A percentile compares a stretch with the other conserved stretches of the same genome.
Conservation (phyloP, 2,113 vertebrate species). For the Cranoglanis bouderius region DNA sequence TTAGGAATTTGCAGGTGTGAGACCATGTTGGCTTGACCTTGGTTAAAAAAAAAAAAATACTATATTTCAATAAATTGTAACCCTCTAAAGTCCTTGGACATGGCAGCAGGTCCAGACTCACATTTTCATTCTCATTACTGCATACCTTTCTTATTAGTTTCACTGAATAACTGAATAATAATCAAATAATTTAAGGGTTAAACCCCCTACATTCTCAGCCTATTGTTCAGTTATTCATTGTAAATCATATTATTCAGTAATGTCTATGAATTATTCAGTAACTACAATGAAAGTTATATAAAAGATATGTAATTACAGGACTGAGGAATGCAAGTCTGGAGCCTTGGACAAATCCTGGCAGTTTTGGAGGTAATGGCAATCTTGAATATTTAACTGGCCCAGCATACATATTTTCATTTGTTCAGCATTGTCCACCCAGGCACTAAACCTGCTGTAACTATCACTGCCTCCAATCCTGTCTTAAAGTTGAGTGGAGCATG, state of each 20-base stretch:
- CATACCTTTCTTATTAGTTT: conserved; percentile 16
- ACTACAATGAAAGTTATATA: conserved; percentile 15
- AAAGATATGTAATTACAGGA: conserved; percentile 17
- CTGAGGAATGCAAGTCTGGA: neutral
- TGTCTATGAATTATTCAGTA: conserved; percentile 12
- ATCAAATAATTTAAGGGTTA: neutral
- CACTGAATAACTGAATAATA: neutral
- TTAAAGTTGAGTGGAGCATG: conserved; percentile 6
- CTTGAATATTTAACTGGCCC: conserved; percentile 4
- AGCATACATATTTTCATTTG: conserved; percentile 11
- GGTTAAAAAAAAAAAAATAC: neutral
- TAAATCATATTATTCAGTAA: conserved; percentile 8
- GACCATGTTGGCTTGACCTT: neutral
- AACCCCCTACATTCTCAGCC: neutral
- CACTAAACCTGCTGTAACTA: conserved; percentile 6
- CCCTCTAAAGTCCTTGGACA: neutral
- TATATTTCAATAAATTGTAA: neutral
- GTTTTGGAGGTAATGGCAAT: neutral
- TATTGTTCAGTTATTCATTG: conserved; percentile 22
- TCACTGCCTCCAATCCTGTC: neutral
- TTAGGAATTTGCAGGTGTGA: neutral
- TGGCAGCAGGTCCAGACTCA: neutral
- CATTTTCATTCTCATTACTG: conserved; percentile 11
- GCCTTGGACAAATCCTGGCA: neutral
- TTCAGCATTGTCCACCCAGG: neutral